Conservation (phyloP, 1,140 invertebrate genomes). For the Drosophila guanche region DNA sequence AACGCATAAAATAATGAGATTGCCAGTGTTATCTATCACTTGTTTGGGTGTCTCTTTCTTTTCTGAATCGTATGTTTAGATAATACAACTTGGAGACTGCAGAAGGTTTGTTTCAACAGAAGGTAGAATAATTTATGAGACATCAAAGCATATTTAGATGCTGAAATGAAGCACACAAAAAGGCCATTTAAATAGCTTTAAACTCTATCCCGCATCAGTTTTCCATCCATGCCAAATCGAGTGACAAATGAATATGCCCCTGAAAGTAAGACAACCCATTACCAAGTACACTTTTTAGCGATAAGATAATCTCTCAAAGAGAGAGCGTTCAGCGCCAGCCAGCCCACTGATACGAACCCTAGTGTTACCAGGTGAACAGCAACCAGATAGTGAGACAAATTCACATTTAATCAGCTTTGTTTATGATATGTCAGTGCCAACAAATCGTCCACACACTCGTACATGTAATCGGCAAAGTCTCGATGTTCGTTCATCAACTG, state of each 20-base stretch:
- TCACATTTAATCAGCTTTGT: constrained; percentile 30
- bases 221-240: background rate
- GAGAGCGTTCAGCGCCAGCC: too few species aligned
- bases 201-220: background rate
- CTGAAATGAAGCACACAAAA: too few species aligned
- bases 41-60: too few species aligned
- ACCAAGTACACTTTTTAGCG: constrained; percentile 3
- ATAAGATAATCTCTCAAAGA: constrained; percentile 36
- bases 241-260: background rate
- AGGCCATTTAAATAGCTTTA: too few species aligned
- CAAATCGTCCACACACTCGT: constrained; percentile 70
- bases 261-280: background rate
- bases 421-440: constrained; percentile 66
- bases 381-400: constrained; percentile 14
- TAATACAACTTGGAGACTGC: too few species aligned
- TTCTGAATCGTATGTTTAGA: too few species aligned
- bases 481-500: constrained; percentile 50
- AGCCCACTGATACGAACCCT: constrained; percentile 32
- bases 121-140: too few species aligned
- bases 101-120: too few species aligned
- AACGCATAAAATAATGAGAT: too few species aligned
- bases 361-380: constrained; percentile 44
- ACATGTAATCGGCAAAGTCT: constrained; percentile 60
- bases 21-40: too few species aligned
- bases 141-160: too few species aligned